Conservation (phyloP, 2,888 invertebrate species). For the Erynnis tages region DNA sequence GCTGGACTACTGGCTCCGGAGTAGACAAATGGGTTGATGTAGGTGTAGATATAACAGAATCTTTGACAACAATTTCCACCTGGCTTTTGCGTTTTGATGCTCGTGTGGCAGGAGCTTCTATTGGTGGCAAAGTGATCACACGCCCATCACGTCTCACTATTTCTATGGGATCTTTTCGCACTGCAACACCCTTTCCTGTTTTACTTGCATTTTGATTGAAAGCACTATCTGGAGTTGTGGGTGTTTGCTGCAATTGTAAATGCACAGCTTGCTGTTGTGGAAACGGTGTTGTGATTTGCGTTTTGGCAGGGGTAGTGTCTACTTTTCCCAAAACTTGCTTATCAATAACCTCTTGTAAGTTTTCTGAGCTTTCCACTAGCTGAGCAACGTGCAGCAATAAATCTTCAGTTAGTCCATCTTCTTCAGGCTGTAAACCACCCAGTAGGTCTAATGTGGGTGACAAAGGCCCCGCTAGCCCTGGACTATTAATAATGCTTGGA, state of each 20-base stretch:
- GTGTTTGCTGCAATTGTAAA: constrained; percentile 27
- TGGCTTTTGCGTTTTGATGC: constrained; percentile 85
- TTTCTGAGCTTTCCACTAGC: constrained; percentile 85
- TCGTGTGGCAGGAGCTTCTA: constrained; percentile 91
- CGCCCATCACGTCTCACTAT: constrained; percentile 88
- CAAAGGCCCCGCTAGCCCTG: constrained; percentile 76
- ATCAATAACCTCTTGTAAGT: constrained; percentile 87
- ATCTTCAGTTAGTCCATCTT: constrained; percentile 85
- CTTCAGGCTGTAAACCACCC: constrained; percentile 83
- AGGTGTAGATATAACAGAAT: constrained; percentile 38
- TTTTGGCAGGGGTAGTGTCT: constrained; percentile 51
- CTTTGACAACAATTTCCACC: constrained; percentile 40
- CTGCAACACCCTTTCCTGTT: constrained; percentile 49
- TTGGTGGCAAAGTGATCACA: constrained; percentile 89
- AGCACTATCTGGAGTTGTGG: constrained; percentile 38
- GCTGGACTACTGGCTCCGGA: constrained; percentile 54
- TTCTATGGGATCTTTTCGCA: constrained; percentile 84
- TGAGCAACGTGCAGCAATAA: constrained; percentile 88
- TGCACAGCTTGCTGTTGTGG: constrained; percentile 37
- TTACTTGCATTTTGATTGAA: constrained; percentile 55
- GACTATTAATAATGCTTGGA: constrained; percentile 66
- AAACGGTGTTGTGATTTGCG: constrained; percentile 40
- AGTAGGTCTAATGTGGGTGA: constrained; percentile 82
- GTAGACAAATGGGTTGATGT: constrained; percentile 35
- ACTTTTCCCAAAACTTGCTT: constrained; percentile 82